These are phyloP conservation scores for Drosophila parthenogenetica DNA, from an alignment of 2,888 invertebrate genomes.

Conservation along the genomic window DNA sequence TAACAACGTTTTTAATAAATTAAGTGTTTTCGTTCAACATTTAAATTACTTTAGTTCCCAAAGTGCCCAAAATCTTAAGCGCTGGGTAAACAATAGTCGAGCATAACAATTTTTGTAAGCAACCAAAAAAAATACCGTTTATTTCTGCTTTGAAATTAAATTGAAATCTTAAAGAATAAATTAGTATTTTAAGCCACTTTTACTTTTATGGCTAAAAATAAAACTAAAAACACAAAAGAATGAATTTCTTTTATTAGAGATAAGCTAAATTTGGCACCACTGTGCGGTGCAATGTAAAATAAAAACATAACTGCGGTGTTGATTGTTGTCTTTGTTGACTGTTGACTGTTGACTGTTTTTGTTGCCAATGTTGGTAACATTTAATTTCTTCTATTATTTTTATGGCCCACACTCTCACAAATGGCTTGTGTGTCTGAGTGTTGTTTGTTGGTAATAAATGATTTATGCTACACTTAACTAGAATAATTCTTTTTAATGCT, in stretches of 20 bases:
- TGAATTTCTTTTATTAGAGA: conserved; percentile 4
- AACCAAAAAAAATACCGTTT: too few species aligned
- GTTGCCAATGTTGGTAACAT: conserved; percentile 43
- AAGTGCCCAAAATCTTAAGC: too few species aligned
- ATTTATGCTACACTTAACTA: conserved; percentile 71
- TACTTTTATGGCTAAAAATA: conserved; percentile 2
- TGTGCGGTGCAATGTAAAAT: conserved; percentile 69
- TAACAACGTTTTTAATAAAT: too few species aligned
- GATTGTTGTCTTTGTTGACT: conserved; percentile 38
- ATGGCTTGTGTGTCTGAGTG: conserved; percentile 13
- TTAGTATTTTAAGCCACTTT: neutral
- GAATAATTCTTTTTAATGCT: conserved; percentile 72
- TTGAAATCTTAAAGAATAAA: neutral
- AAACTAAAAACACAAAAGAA: neutral
- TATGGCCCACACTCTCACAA: conserved; percentile 47
- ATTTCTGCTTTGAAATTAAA: too few species aligned
- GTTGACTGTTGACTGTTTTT: conserved; percentile 11
- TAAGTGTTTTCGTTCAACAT: too few species aligned
- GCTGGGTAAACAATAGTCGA: too few species aligned
- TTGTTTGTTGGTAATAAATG: conserved; percentile 47
- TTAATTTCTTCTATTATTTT: conserved; percentile 52
- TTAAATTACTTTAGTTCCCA: too few species aligned
- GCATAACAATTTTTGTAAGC: too few species aligned
- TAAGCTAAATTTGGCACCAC: conserved; percentile 35
- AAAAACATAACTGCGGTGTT: conserved; percentile 70